Percentiles rank a stretch among this genome's conserved stretches.
phyloP scores from a whole-genome alignment of 2,888 invertebrate species.

The Phengaris alcon region DNA sequence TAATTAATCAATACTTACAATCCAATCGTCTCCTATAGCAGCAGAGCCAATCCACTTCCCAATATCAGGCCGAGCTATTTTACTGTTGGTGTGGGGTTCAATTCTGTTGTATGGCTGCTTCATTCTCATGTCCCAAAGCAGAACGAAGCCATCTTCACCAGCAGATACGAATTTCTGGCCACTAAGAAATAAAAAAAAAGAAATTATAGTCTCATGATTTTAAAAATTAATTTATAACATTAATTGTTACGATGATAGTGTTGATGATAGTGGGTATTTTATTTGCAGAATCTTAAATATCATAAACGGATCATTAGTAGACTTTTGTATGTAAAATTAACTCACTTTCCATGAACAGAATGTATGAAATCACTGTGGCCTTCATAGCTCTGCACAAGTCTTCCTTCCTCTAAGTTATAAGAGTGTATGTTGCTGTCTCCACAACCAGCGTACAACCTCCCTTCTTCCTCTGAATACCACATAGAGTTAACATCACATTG shows the following conservation, averaged over 20 bases:
- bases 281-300: too few relatives aligned
- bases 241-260: too few relatives aligned
- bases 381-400: constrained; percentile 79
- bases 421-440: constrained; percentile 90
- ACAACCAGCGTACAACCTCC: constrained; percentile 87
- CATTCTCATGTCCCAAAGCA: constrained; percentile 87
- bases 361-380: constrained; percentile 92
- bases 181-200: constrained; percentile 54
- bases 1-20: constrained; percentile 77
- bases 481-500: constrained; percentile 89
- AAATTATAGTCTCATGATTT: not conserved
- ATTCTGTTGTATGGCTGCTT: constrained; percentile 82
- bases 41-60: constrained; percentile 95
- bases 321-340: constrained; percentile 34
- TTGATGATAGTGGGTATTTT: too few relatives aligned
- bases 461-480: constrained; percentile 80
- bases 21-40: constrained; percentile 90
- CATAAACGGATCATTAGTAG: not conserved
- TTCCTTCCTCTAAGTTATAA: constrained; percentile 87
- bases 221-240: too few relatives aligned
- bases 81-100: constrained; percentile 84
- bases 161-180: constrained; percentile 86
- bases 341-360: constrained; percentile 83
- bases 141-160: constrained; percentile 91
- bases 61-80: constrained; percentile 84